Conservation (phyloP, 2,113 vertebrate species). For the Bujurquina vittata region DNA sequence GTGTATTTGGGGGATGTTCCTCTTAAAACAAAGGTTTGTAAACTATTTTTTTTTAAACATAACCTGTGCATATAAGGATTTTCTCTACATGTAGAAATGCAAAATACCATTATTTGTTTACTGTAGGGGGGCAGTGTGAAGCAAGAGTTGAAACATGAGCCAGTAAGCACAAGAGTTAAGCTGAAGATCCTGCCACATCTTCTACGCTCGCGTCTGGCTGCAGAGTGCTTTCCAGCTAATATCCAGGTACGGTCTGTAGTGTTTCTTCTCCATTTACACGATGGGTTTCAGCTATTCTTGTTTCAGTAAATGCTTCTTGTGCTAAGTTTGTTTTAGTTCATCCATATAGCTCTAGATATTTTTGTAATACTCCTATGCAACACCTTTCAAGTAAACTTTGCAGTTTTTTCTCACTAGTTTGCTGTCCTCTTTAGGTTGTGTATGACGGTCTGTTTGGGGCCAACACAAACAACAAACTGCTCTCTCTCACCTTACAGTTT, state of each 20-base stretch:
- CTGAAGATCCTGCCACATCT: slow-evolving; percentile 98
- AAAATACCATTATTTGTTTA: background rate
- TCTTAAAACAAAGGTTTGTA: slow-evolving; percentile 94
- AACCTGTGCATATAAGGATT: background rate
- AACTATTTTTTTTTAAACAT: background rate
- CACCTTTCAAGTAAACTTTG: background rate
- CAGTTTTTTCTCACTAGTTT: background rate
- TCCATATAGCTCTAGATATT: background rate
- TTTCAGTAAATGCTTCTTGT: background rate
- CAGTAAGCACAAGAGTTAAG: slow-evolving; percentile 96
- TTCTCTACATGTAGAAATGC: background rate
- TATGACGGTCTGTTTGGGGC: slow-evolving; percentile 97
- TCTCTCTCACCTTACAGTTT: slow-evolving; percentile 94
- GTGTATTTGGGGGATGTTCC: slow-evolving; percentile 98
- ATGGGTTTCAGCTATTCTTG: background rate
- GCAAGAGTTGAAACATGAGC: slow-evolving; percentile 95
- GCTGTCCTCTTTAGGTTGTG: slow-evolving; percentile 85
- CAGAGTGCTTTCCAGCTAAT: slow-evolving; percentile 95
- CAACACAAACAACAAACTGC: slow-evolving; percentile 95
- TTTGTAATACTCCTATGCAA: background rate
- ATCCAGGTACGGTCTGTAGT: slow-evolving; percentile 86
- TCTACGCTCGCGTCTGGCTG: slow-evolving; percentile 91
- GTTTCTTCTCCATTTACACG: background rate
- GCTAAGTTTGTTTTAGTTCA: background rate
- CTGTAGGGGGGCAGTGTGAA: slow-evolving; percentile 88